phyloP scores from a whole-genome alignment of 1,140 invertebrate species.

The Caenorhabditis latens region DNA sequence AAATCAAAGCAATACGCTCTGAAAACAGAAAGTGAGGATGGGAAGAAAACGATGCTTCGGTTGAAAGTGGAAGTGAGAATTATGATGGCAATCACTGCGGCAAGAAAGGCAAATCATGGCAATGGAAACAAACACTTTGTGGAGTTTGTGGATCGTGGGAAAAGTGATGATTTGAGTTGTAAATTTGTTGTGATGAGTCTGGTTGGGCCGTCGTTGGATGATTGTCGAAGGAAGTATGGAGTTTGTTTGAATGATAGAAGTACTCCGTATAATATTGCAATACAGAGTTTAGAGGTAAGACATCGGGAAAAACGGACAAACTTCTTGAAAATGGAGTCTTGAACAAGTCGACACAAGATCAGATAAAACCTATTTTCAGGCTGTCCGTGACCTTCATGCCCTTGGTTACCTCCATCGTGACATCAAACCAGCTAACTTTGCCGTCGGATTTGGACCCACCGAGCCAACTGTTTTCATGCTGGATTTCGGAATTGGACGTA shows the following conservation, averaged over 20 bases:
- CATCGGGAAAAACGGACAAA: too few species aligned
- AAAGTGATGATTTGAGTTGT: slow-evolving; percentile 7
- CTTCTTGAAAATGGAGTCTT: too few species aligned
- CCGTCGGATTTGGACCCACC: neutral
- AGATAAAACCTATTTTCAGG: neutral
- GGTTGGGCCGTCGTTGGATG: slow-evolving; percentile 16
- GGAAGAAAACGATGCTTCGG: neutral
- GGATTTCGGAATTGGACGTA: slow-evolving; percentile 49
- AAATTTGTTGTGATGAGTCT: slow-evolving; percentile 40
- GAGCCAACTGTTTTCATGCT: slow-evolving; percentile 47
- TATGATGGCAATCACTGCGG: neutral
- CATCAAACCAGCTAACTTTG: slow-evolving; percentile 38
- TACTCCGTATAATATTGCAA: neutral
- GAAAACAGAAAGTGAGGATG: slow-evolving; percentile 27
- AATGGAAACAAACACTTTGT: neutral
- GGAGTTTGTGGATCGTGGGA: slow-evolving; percentile 13
- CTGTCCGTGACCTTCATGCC: slow-evolving; percentile 5
- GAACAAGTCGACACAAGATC: too few species aligned
- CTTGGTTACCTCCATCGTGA: slow-evolving; percentile 29
- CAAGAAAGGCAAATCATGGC: neutral
- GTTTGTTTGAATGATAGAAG: neutral
- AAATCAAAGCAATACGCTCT: neutral
- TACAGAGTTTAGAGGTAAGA: slow-evolving; percentile 1
- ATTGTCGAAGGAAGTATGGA: slow-evolving; percentile 19
- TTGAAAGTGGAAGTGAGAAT: neutral